Conservation (phyloP, 92 coral and sea anemone genomes). For the Paragorgia papillata region DNA sequence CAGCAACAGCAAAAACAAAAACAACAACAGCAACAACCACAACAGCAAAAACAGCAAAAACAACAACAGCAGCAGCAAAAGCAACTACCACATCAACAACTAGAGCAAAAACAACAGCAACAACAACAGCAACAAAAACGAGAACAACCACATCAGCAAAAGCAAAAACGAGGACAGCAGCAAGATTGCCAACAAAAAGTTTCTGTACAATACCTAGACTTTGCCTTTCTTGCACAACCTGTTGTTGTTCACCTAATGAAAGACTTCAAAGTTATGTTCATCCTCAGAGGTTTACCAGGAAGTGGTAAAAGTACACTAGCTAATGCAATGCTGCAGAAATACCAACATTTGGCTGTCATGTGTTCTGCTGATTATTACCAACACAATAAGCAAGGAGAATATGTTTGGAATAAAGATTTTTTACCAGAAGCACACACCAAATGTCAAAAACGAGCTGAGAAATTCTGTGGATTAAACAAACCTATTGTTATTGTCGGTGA, state of each 20-base stretch:
- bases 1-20: too few relatives aligned
- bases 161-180: not conserved
- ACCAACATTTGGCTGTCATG: slow-evolving; percentile 45
- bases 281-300: slow-evolving; percentile 60
- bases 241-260: slow-evolving; percentile 35
- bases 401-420: slow-evolving; percentile 48
- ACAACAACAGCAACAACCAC: too few relatives aligned
- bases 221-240: slow-evolving; percentile 47
- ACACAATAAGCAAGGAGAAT: slow-evolving; percentile 34
- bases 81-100: too few relatives aligned
- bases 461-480: slow-evolving; percentile 28
- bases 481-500: slow-evolving; percentile 54
- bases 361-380: slow-evolving; percentile 59
- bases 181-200: not conserved
- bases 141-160: too few relatives aligned
- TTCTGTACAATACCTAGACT: slow-evolving; percentile 17
- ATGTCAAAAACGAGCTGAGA: slow-evolving; percentile 46
- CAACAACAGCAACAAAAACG: too few relatives aligned
- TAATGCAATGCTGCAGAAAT: slow-evolving; percentile 19
- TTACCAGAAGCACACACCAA: slow-evolving; percentile 44
- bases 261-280: slow-evolving; percentile 61
- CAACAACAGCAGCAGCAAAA: too few relatives aligned
- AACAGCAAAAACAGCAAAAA: too few relatives aligned
- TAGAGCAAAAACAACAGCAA: too few relatives aligned
- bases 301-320: slow-evolving; percentile 60